phyloP scores from a whole-genome alignment of 23 tunicate genomes.

The Pegea sp. region DNA sequence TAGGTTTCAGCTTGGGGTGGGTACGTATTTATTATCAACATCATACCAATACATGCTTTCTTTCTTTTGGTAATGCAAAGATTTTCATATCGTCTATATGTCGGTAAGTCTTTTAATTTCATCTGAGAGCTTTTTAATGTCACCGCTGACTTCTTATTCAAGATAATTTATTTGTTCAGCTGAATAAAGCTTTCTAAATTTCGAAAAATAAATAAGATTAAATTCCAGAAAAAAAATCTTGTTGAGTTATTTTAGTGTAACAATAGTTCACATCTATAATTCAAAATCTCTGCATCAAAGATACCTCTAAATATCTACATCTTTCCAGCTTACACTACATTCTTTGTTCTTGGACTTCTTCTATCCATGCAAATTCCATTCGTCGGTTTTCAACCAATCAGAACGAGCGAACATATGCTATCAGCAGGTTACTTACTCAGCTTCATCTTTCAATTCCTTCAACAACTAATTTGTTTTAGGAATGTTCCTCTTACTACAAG shows the following conservation, averaged over 20 bases:
- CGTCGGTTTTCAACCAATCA: slow-evolving; percentile 99
- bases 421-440: slow-evolving; percentile 40
- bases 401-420: slow-evolving; percentile 99
- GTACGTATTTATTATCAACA: slow-evolving; percentile 91
- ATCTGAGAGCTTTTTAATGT: too few species aligned
- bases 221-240: too few species aligned
- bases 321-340: slow-evolving; percentile 91
- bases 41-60: slow-evolving; percentile 91
- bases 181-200: too few species aligned
- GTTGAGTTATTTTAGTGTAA: too few species aligned
- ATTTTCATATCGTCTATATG: slow-evolving; percentile 60
- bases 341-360: slow-evolving; percentile 84
- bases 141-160: too few species aligned
- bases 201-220: too few species aligned
- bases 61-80: slow-evolving; percentile 85
- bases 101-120: slow-evolving; percentile 29
- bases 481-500: slow-evolving; percentile 76
- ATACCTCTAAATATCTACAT: neutral
- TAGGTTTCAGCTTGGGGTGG: slow-evolving; percentile 99
- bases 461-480: slow-evolving; percentile 11
- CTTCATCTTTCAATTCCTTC: neutral
- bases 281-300: too few species aligned
- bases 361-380: slow-evolving; percentile 98
- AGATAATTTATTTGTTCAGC: too few species aligned
- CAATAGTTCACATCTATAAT: too few species aligned